Evolutionary conservation across 2,113 vertebrate species (phyloP).

Genomic region (Labeo catla): DNA sequence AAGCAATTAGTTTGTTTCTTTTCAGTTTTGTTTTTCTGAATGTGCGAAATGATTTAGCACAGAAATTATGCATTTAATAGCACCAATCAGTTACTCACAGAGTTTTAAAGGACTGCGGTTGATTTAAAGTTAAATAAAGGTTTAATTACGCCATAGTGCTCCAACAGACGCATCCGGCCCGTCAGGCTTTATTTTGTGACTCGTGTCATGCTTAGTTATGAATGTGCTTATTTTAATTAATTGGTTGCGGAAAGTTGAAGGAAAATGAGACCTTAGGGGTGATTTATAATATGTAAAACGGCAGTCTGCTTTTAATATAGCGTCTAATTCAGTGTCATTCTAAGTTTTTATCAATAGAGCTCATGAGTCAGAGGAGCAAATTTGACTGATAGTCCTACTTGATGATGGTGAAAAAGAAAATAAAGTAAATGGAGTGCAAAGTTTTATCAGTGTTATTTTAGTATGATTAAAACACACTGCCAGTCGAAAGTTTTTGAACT

Average conservation of each 20-base stretch:
- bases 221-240: not conserved
- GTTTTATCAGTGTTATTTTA: not conserved
- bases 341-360: not conserved
- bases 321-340: not conserved
- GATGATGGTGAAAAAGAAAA: not conserved
- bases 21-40: not conserved
- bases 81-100: not conserved
- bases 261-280: not conserved
- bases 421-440: not conserved
- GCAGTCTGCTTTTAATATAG: not conserved
- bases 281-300: not conserved
- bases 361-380: not conserved
- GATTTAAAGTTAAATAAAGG: slow-evolving; percentile 1
- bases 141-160: not conserved
- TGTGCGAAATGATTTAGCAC: not conserved
- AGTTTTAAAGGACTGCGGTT: slow-evolving; percentile 1
- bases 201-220: not conserved
- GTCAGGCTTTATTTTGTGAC: not conserved
- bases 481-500: too few relatives aligned
- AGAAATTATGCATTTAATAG: not conserved
- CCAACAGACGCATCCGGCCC: not conserved
- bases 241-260: not conserved
- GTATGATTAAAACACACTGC: too few relatives aligned
- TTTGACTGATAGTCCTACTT: not conserved
- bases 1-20: slow-evolving; percentile 4